Evolutionary conservation across 2,797 vertebrate species (phyloP), one percentile per base, ranked within the genome.

Genomic region (Sebastes nivosus): DNA sequence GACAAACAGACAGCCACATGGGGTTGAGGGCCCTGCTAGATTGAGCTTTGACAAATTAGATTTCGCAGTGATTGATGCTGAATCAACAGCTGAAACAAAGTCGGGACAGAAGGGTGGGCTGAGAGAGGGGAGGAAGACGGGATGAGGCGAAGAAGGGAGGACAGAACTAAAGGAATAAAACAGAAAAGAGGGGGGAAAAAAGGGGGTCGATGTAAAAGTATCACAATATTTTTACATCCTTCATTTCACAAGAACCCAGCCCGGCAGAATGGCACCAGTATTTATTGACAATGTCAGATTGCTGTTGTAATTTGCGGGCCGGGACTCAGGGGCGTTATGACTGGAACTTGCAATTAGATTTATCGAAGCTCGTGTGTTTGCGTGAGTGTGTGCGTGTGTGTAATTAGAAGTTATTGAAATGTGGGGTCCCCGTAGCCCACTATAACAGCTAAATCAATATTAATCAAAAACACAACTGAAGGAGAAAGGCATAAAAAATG

Each of bases 401-500:
- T 93, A 91, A 93, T 94, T 93, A 94, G 85, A 93, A 88, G 77
- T 91, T 92, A 95, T 94, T 92, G 93, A 93, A 94, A 92, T 88
- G 84, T 82, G 82, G 77, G 80, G 87, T 93, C 91, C 88, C 90
- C 52, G 84, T 87, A 87, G 91, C 72, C 82, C 72, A 64, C 79
- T 87, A 93, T 93, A 86, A 93, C 86, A 90, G 84, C 88, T 80
- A 75, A 92, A 95, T 95, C 95, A 92, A 95, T 95, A 93, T 90
- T 91, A 89, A 94, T 95, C 90, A 89, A 92, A 93, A 90, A 79
- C 81, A 83, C 34, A 68, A 83, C 71, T 82, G 72, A 88, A 83
- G 70, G 78, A 90, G 74, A 59, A 67, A 72, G 38, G 42, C 75
- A 87, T 88, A 90, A 94, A 89, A 89, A 92, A 90, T 84, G 72